Evolutionary conservation across 2,797 vertebrate species (phyloP).

Genomic region (Sciurus vulgaris): DNA sequence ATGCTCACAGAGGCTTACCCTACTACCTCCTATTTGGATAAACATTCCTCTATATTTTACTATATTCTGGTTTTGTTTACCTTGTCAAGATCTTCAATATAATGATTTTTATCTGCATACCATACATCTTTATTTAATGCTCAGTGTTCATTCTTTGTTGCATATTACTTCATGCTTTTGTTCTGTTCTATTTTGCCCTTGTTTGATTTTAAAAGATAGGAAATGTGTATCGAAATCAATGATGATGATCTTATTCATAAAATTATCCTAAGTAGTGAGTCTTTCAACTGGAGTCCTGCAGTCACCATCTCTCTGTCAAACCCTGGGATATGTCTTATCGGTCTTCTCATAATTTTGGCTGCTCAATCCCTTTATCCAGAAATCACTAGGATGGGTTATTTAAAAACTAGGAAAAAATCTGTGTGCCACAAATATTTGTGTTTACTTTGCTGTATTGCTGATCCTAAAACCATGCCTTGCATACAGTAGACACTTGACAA

Average conservation of each 20-base stretch:
- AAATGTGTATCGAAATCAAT: neutral
- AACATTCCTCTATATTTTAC: neutral
- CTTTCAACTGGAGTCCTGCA: neutral
- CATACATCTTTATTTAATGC: slow-evolving; percentile 27
- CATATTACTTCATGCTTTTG: neutral
- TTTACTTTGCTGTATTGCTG: neutral
- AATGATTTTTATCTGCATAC: neutral
- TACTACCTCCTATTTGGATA: neutral
- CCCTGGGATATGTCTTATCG: neutral
- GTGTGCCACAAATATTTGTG: neutral
- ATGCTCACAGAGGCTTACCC: neutral
- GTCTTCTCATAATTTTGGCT: slow-evolving; percentile 3
- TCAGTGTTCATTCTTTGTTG: neutral
- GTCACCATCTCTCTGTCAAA: neutral
- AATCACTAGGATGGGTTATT: neutral
- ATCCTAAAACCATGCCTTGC: neutral
- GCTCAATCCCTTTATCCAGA: neutral
- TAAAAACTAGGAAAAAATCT: slow-evolving; percentile 26
- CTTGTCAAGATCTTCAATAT: slow-evolving; percentile 15
- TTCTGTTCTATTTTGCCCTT: neutral
- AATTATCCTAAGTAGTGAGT: neutral
- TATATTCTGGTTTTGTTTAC: neutral
- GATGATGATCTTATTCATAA: neutral
- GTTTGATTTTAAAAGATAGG: slow-evolving; percentile 1
- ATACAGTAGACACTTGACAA: neutral